phyloP scores from a whole-genome alignment of 1,140 invertebrate genomes.

The Brachionus rubens region DNA sequence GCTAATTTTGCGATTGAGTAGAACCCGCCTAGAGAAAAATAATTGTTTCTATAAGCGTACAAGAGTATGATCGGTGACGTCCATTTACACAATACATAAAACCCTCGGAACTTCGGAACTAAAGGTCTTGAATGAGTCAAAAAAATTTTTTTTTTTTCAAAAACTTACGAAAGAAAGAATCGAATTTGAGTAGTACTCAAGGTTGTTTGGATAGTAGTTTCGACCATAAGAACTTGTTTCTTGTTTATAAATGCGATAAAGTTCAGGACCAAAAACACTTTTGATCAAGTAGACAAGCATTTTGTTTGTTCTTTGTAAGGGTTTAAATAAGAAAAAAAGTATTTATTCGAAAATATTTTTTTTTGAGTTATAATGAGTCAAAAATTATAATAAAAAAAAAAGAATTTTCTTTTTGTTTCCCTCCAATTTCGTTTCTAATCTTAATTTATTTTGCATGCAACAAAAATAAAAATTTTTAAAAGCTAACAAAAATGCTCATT shows the following conservation, averaged over 20 bases:
- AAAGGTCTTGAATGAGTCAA: background rate
- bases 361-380: too few relatives aligned
- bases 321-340: too few relatives aligned
- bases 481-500: conserved; percentile 18
- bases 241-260: conserved; percentile 12
- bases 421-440: too few relatives aligned
- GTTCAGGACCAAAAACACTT: conserved; percentile 2
- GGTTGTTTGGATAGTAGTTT: background rate
- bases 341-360: too few relatives aligned
- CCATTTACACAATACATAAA: conserved; percentile 31
- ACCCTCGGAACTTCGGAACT: background rate
- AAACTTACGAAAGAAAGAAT: conserved; percentile 28
- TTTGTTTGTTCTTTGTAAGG: background rate
- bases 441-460: background rate
- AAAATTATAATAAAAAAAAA: too few relatives aligned
- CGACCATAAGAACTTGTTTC: conserved; percentile 28
- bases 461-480: background rate
- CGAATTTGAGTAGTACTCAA: conserved; percentile 33
- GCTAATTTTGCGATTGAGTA: background rate
- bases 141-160: background rate
- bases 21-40: background rate
- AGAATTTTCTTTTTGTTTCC: too few relatives aligned
- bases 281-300: conserved; percentile 22
- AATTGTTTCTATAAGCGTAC: background rate
- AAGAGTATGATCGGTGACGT: conserved; percentile 1